A percentile compares a stretch with the other conserved stretches of the same genome.
Conservation (phyloP, 1,140 invertebrate species). For the Drosophila oshimai region DNA sequence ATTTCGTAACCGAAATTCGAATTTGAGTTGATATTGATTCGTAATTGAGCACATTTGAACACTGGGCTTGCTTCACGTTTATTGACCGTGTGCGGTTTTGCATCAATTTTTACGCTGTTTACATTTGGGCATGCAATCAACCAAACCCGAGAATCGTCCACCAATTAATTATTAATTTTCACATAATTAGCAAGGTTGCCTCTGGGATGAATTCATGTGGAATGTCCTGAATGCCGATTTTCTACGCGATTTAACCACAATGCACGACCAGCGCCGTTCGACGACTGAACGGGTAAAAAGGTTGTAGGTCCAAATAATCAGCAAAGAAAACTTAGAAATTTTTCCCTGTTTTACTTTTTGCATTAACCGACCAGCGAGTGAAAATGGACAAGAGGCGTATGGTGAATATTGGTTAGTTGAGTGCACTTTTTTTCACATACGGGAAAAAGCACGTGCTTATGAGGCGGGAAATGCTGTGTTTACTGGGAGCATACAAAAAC, state of each 20-base stretch:
- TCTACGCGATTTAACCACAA: constrained; percentile 34
- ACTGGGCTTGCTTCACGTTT: not conserved
- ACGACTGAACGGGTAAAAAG: constrained; percentile 50
- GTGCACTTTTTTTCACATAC: not conserved
- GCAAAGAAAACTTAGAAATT: constrained; percentile 77
- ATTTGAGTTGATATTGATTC: constrained; percentile 36
- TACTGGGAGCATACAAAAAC: too few relatives aligned
- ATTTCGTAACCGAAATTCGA: constrained; percentile 15
- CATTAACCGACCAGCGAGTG: constrained; percentile 17
- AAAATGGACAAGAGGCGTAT: constrained; percentile 25
- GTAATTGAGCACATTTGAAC: constrained; percentile 8
- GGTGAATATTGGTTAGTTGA: constrained; percentile 24
- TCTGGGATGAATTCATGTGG: not conserved
- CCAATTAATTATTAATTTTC: constrained; percentile 30
- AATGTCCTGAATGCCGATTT: constrained; percentile 7
- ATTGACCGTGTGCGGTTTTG: not conserved
- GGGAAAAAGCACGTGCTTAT: not conserved
- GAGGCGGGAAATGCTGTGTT: constrained; percentile 12
- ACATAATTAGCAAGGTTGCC: constrained; percentile 18
- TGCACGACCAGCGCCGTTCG: constrained; percentile 45
- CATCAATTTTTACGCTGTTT: constrained; percentile 3
- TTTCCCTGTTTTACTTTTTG: constrained; percentile 49
- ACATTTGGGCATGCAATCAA: constrained; percentile 15
- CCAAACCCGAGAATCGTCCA: constrained; percentile 4
- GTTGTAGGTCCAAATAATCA: constrained; percentile 59